Evolutionary conservation across 2,888 invertebrate species (phyloP).

Genomic region (Philaethria dido): DNA sequence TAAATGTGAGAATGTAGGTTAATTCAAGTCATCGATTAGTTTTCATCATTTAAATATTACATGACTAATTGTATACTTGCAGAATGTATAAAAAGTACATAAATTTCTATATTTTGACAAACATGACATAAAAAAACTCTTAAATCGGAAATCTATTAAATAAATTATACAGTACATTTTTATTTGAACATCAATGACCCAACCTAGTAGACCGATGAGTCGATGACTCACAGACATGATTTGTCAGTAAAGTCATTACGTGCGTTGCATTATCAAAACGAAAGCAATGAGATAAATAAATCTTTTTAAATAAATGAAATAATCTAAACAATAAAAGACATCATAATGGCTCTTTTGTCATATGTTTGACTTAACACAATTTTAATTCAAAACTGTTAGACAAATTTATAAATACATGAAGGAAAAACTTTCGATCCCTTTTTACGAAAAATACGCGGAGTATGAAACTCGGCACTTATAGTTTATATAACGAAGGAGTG

Average conservation of each 20-base stretch:
- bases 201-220: too few species aligned
- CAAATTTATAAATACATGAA: too few species aligned
- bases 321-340: too few species aligned
- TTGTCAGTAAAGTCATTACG: background rate
- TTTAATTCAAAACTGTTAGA: too few species aligned
- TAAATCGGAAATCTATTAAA: background rate
- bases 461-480: too few species aligned
- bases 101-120: conserved; percentile 2
- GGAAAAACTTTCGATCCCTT: too few species aligned
- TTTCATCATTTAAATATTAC: conserved; percentile 22
- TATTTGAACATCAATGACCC: background rate
- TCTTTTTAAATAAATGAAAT: too few species aligned
- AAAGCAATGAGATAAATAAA: background rate
- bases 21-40: conserved; percentile 9
- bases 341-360: too few species aligned
- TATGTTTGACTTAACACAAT: too few species aligned
- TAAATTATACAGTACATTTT: background rate
- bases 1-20: conserved; percentile 25
- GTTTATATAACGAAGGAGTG: too few species aligned
- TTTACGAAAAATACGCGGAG: too few species aligned
- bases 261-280: background rate
- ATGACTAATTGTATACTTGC: conserved; percentile 6
- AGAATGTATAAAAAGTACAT: background rate
- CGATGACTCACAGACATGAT: background rate
- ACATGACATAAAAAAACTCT: background rate